Base-by-base conservation (phyloP, 2,888 invertebrate species). In the Dascillus cervinus region DNA sequence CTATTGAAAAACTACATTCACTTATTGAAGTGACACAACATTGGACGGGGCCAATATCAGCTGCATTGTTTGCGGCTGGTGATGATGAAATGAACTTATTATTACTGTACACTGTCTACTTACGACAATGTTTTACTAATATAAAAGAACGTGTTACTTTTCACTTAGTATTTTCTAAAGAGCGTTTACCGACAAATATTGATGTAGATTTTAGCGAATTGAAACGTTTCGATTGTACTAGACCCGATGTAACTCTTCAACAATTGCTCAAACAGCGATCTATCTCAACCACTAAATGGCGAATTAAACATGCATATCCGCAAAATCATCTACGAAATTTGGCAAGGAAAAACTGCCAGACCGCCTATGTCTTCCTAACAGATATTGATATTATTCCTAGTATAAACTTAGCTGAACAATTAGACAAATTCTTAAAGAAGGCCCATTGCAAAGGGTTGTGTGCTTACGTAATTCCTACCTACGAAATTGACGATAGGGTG, bases 311-410 rank as follows among this genome's bases (percentile, higher is more conserved):
- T 55, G 77, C 82, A 0, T 91, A 91, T 58, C 91, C 91, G 0
- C 91, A 91, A 65, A 92, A 91, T 56, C 87, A 89, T 55, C 67
- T 91, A 66, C 69, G 91, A 44, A 92, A 92, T 60, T 64, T 90
- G 31, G 91, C 90, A 0, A 67, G 90, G 29, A 84, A 86, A 55
- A 87, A 86, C 52, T 89, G 89, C 47, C 85, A 85, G 49, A 79
- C 79, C 2, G 73, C 76, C 20, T 82, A 79, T 60, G 84, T 88
- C 24, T 89, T 89, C 55, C 68, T 90, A 24, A 87, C 88, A 2
- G 91, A 91, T 61, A 80, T 91, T 4, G 91, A 92, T 59, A 84
- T 91, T 40, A 79, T 91, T 35, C 90, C 91, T 1, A 84, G 84
- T 39, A 68, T 65, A 44, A 78, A 77, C 40, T 77, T 88, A 67